Evolutionary conservation across 2,797 vertebrate species (phyloP).

Genomic region (Myotis findleyi): DNA sequence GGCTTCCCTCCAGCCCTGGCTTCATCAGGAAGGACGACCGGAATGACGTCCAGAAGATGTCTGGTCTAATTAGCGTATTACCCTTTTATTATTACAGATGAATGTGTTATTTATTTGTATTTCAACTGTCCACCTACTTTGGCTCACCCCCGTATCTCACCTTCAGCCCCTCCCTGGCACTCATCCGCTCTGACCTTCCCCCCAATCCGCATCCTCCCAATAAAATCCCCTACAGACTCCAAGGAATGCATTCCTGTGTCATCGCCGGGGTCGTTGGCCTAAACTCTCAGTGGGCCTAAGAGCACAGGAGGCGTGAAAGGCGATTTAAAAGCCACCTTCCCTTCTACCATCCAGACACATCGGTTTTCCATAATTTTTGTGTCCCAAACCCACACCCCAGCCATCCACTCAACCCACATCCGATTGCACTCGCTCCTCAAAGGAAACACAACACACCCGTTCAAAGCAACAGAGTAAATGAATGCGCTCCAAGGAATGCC

Average conservation of each 20-base stretch:
- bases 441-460: accelerated
- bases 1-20: too few relatives aligned
- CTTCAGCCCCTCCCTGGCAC: not conserved
- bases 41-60: too few relatives aligned
- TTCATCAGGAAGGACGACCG: too few relatives aligned
- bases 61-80: too few relatives aligned
- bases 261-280: not conserved
- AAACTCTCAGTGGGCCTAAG: not conserved
- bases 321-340: not conserved
- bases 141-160: not conserved
- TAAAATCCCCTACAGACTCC: not conserved
- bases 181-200: not conserved
- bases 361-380: not conserved
- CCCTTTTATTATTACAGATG: not conserved
- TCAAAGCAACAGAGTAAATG: not conserved
- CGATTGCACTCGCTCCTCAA: not conserved
- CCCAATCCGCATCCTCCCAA: too few relatives aligned
- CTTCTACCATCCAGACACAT: not conserved
- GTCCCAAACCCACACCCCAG: not conserved
- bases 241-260: accelerated
- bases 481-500: not conserved
- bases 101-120: not conserved
- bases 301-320: not conserved
- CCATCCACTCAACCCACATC: not conserved
- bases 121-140: not conserved